A percentile compares a stretch with the other conserved stretches of the same genome.
phyloP scores from a whole-genome alignment of 2,113 vertebrate genomes.

The Vicugna pacos region DNA sequence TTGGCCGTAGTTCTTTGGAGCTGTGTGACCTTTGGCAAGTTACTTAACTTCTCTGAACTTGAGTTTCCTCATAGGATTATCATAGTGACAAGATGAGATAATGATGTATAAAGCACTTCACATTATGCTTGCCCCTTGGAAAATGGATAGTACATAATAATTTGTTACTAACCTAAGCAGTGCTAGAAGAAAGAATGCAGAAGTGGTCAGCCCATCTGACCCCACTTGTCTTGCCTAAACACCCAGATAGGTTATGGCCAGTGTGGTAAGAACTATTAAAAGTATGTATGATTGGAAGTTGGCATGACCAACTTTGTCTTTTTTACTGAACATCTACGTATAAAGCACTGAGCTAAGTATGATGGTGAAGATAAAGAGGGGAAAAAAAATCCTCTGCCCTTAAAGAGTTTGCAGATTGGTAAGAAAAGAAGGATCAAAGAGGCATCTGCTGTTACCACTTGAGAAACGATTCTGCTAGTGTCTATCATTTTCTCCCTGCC shows the following conservation, averaged over 20 bases:
- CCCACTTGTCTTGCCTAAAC: not conserved
- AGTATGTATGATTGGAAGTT: not conserved
- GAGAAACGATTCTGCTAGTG: not conserved
- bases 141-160: not conserved
- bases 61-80: not conserved
- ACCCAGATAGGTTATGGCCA: not conserved
- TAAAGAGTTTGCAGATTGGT: not conserved
- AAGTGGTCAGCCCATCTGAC: not conserved
- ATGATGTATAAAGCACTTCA: not conserved
- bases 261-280: not conserved
- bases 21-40: not conserved
- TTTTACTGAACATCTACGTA: not conserved
- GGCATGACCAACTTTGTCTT: not conserved
- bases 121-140: not conserved
- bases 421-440: not conserved
- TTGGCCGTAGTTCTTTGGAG: not conserved
- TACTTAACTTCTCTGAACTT: conserved; percentile 8
- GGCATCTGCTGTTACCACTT: not conserved
- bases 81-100: not conserved
- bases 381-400: not conserved
- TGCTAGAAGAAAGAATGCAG: not conserved
- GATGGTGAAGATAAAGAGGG: not conserved
- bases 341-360: not conserved
- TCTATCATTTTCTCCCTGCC: not conserved
- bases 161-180: not conserved